These are phyloP conservation scores for Xenotilapia leptura DNA, from an alignment of 2,113 vertebrate species.

Conservation along the genomic window DNA sequence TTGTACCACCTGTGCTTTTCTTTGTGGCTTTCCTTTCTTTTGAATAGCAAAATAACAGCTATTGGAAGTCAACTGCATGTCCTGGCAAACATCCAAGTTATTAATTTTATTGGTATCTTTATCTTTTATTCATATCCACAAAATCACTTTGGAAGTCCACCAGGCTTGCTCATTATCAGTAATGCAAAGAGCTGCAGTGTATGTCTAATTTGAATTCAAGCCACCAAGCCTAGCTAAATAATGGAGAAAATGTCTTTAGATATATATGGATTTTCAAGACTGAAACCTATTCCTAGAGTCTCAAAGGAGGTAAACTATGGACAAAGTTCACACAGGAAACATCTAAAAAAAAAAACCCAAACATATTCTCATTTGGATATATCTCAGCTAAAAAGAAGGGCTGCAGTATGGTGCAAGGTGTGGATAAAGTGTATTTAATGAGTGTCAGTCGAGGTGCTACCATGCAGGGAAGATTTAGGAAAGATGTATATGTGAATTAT, in stretches of 20 bases:
- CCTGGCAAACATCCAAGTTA: not conserved
- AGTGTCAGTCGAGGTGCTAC: not conserved
- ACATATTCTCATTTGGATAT: not conserved
- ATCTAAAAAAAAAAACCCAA: rapidly evolving
- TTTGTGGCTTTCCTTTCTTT: not conserved
- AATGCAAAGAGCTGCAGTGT: not conserved
- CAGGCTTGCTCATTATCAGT: not conserved
- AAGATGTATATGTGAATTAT: not conserved
- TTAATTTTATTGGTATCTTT: not conserved
- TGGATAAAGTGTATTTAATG: not conserved
- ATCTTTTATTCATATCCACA: not conserved
- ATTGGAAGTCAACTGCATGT: not conserved
- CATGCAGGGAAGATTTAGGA: not conserved
- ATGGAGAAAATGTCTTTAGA: not conserved
- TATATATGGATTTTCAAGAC: not conserved
- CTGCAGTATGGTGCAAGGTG: not conserved
- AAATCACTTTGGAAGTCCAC: not conserved
- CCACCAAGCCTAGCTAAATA: not conserved
- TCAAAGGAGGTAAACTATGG: not conserved
- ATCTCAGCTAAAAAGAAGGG: not conserved
- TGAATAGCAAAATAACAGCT: not conserved
- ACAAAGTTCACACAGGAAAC: not conserved
- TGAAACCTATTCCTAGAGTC: not conserved
- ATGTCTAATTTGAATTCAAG: not conserved
- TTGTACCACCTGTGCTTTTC: not conserved